Conservation (phyloP, 2,113 vertebrate species). For the Patagioenas fasciata region DNA sequence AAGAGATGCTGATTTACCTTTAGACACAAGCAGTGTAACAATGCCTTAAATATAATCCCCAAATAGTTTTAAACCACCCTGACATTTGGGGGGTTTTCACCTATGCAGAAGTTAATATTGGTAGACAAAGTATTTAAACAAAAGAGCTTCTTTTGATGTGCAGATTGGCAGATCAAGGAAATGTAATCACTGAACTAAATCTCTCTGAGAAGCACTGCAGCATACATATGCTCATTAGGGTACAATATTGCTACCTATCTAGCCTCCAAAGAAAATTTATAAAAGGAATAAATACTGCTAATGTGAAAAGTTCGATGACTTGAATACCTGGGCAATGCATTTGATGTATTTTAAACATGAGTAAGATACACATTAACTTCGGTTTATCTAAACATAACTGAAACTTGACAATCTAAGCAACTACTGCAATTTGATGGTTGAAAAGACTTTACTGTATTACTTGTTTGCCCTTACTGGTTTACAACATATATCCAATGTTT, state of each 20-base stretch:
- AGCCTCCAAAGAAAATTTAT: not conserved
- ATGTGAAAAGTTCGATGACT: not conserved
- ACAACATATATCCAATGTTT: not conserved
- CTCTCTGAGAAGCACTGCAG: not conserved
- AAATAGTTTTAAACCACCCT: constrained; percentile 8
- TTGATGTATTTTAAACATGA: not conserved
- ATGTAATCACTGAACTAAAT: constrained; percentile 43
- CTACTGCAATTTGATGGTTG: not conserved
- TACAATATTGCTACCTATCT: constrained; percentile 6
- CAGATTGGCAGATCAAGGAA: constrained; percentile 61
- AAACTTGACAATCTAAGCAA: not conserved
- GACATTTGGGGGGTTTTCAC: not conserved
- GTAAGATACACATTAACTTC: not conserved
- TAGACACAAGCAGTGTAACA: not conserved
- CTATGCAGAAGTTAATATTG: constrained; percentile 13
- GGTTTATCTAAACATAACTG: not conserved
- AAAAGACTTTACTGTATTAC: not conserved
- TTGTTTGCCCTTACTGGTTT: not conserved
- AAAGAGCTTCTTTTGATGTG: constrained; percentile 59
- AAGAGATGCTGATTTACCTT: constrained; percentile 20
- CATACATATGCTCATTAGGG: constrained; percentile 24
- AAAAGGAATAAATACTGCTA: constrained; percentile 36
- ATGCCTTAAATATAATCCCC: constrained; percentile 31
- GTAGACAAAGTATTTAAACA: constrained; percentile 39
- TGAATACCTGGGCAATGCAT: not conserved